phyloP scores from a whole-genome alignment of 1,140 invertebrate genomes.

The Reticulitermes speratus region DNA sequence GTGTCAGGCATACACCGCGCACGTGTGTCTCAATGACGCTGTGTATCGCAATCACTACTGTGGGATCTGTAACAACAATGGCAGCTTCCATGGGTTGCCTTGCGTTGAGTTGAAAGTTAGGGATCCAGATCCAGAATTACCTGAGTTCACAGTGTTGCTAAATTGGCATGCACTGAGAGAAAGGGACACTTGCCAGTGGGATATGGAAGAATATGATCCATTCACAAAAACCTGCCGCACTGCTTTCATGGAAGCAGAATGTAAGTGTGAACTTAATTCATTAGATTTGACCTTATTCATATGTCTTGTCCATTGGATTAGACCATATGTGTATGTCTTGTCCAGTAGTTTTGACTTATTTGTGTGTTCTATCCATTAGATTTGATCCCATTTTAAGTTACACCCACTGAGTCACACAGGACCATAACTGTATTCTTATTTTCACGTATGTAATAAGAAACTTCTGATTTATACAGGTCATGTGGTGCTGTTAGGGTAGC shows the following conservation, averaged over 20 bases:
- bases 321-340: too few relatives aligned
- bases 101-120: not conserved
- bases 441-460: too few relatives aligned
- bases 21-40: not conserved
- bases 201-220: not conserved
- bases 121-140: not conserved
- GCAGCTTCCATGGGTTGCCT: not conserved
- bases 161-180: not conserved
- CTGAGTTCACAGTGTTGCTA: not conserved
- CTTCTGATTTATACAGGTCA: too few relatives aligned
- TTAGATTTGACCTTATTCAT: too few relatives aligned
- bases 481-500: too few relatives aligned
- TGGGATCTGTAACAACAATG: not conserved
- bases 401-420: too few relatives aligned
- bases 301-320: too few relatives aligned
- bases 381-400: too few relatives aligned
- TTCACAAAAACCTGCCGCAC: not conserved
- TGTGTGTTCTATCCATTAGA: too few relatives aligned
- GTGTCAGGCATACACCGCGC: not conserved
- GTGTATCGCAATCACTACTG: not conserved
- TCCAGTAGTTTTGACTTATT: too few relatives aligned
- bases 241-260: not conserved
- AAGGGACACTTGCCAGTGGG: not conserved
- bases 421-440: too few relatives aligned
- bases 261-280: not conserved